phyloP scores from a whole-genome alignment of 1,140 invertebrate genomes.

The Psilanteris sp. region DNA sequence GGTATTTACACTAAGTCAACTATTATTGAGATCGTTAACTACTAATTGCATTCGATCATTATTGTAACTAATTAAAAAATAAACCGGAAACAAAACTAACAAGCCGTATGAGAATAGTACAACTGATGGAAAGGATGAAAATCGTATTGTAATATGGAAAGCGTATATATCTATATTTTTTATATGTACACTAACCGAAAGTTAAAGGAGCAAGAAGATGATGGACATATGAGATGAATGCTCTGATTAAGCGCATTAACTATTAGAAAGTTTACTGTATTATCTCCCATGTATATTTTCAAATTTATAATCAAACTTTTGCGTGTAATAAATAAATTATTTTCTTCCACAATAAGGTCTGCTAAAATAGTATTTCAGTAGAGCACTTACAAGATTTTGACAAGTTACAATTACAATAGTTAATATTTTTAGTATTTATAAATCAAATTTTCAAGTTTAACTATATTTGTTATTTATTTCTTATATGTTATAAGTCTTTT shows the following conservation, averaged over 20 bases:
- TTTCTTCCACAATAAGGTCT: slow-evolving; percentile 39
- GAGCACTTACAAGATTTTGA: slow-evolving; percentile 7
- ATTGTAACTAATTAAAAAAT: slow-evolving; percentile 31
- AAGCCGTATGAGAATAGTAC: slow-evolving; percentile 70
- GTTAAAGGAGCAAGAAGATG: slow-evolving; percentile 65
- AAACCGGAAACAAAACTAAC: slow-evolving; percentile 53
- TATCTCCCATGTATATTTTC: slow-evolving; percentile 33
- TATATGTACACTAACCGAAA: slow-evolving; percentile 75
- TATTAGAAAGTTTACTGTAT: too few species aligned
- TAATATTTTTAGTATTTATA: too few species aligned
- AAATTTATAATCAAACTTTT: slow-evolving; percentile 39
- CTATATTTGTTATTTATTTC: too few species aligned
- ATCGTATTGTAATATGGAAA: slow-evolving; percentile 75
- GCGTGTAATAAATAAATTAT: too few species aligned
- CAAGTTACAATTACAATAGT: slow-evolving; percentile 6
- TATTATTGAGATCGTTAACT: slow-evolving; percentile 52
- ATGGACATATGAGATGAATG: slow-evolving; percentile 23
- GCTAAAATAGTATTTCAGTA: slow-evolving; percentile 17
- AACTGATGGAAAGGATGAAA: slow-evolving; percentile 69
- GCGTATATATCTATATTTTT: slow-evolving; percentile 78
- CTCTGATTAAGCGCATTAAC: slow-evolving; percentile 23
- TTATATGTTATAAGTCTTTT: too few species aligned
- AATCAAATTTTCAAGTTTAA: too few species aligned
- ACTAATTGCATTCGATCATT: slow-evolving; percentile 46
- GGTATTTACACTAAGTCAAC: slow-evolving; percentile 66